phyloP scores from a whole-genome alignment of 2,888 invertebrate species.

The Nephrotoma appendiculata region DNA sequence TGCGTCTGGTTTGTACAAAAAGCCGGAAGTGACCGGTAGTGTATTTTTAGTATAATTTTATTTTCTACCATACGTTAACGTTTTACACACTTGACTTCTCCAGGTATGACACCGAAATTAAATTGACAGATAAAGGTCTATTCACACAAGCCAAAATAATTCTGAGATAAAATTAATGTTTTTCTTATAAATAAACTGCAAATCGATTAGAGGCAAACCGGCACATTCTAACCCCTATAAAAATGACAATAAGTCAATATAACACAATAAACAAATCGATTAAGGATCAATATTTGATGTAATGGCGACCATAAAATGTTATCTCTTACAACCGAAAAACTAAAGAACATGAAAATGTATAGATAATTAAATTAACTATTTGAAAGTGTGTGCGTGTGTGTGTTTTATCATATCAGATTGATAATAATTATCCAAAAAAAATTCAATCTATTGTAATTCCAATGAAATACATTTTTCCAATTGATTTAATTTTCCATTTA shows the following conservation, averaged over 20 bases:
- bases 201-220: neutral
- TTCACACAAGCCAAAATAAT: too few species aligned
- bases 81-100: too few species aligned
- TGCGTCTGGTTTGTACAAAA: too few species aligned
- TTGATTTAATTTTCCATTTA: neutral
- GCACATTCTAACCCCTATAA: neutral
- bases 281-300: neutral
- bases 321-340: neutral
- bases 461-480: neutral
- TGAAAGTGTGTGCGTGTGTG: neutral
- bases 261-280: neutral
- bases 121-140: too few species aligned
- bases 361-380: neutral
- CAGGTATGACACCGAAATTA: too few species aligned
- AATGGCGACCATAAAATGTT: neutral
- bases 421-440: neutral
- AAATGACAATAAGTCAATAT: neutral
- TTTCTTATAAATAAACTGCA: neutral
- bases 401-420: neutral
- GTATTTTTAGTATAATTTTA: too few species aligned
- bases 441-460: neutral
- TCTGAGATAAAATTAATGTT: too few species aligned
- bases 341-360: neutral
- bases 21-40: too few species aligned
- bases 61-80: too few species aligned